phyloP scores from a whole-genome alignment of 2,797 vertebrate genomes.

The Hemibagrus guttatus region DNA sequence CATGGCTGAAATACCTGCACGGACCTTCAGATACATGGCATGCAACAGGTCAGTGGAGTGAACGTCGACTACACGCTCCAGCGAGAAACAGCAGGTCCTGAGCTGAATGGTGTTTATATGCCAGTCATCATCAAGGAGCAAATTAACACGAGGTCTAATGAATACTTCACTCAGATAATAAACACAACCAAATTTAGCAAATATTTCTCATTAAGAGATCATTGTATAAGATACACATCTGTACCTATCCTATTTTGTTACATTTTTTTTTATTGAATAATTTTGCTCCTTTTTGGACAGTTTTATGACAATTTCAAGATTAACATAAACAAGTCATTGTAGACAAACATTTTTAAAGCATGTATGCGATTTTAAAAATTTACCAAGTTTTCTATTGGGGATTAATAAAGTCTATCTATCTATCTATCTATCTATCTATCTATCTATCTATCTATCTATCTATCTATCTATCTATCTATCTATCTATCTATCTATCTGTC shows the following conservation, averaged over 20 bases:
- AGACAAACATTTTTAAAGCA: background rate
- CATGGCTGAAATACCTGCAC: constrained; percentile 68
- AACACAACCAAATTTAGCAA: background rate
- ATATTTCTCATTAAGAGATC: background rate
- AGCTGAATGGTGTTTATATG: background rate
- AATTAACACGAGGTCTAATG: background rate
- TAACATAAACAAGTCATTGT: background rate
- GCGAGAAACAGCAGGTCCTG: constrained; percentile 58
- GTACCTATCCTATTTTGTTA: background rate
- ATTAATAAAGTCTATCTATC: no score
- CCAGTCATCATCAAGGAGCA: background rate
- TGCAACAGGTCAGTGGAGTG: constrained; percentile 70
- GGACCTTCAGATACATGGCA: constrained; percentile 63
- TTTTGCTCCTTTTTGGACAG: background rate
- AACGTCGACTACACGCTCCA: constrained; percentile 63
- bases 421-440: no score
- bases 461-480: no score
- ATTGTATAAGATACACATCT: background rate
- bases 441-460: no score
- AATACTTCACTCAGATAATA: background rate
- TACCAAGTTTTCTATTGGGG: no score
- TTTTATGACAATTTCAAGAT: background rate
- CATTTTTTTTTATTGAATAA: no score
- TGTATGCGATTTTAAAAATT: background rate
- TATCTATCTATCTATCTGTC: no score